Percentiles rank a stretch among this genome's conserved stretches.
These are phyloP conservation scores for Pleuronectes platessa DNA, from an alignment of 2,113 vertebrate genomes.

Conservation along the genomic window DNA sequence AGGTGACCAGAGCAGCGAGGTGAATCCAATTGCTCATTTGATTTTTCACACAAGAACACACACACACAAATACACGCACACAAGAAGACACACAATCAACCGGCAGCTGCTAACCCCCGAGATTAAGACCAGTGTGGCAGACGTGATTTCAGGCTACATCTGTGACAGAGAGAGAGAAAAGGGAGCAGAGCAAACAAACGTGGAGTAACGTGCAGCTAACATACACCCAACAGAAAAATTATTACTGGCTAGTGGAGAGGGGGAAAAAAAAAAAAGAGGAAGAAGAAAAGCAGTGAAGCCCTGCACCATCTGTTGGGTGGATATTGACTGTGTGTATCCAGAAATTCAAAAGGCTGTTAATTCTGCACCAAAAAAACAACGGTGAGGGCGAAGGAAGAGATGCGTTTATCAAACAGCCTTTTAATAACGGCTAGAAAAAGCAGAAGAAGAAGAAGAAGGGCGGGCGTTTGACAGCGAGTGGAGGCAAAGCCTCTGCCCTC, in stretches of 20 bases:
- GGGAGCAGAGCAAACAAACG: conserved; percentile 68
- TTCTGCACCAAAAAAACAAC: conserved; percentile 32
- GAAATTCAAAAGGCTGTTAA: conserved; percentile 53
- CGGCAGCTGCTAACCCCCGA: conserved; percentile 72
- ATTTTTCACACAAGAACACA: conserved; percentile 48
- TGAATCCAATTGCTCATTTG: conserved; percentile 39
- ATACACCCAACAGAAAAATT: conserved; percentile 56
- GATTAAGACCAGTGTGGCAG: conserved; percentile 79
- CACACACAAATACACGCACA: conserved; percentile 23
- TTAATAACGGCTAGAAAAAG: conserved; percentile 33
- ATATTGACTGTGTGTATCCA: conserved; percentile 55
- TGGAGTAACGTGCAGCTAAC: conserved; percentile 45
- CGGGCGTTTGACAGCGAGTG: not conserved
- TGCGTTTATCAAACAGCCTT: conserved; percentile 35
- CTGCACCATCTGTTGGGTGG: conserved; percentile 73
- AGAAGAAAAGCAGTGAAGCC: conserved; percentile 48
- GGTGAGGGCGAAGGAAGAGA: conserved; percentile 4
- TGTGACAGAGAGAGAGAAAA: conserved; percentile 65
- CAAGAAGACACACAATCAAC: conserved; percentile 27
- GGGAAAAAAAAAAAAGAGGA: conserved; percentile 29
- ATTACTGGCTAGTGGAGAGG: conserved; percentile 53
- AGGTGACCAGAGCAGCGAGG: conserved; percentile 39
- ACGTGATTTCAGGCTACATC: conserved; percentile 76
- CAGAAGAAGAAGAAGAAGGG: conserved; percentile 8
- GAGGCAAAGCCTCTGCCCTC: conserved; percentile 16